phyloP scores from a whole-genome alignment of 2,888 invertebrate species.

The Megalurothrips usitatus region DNA sequence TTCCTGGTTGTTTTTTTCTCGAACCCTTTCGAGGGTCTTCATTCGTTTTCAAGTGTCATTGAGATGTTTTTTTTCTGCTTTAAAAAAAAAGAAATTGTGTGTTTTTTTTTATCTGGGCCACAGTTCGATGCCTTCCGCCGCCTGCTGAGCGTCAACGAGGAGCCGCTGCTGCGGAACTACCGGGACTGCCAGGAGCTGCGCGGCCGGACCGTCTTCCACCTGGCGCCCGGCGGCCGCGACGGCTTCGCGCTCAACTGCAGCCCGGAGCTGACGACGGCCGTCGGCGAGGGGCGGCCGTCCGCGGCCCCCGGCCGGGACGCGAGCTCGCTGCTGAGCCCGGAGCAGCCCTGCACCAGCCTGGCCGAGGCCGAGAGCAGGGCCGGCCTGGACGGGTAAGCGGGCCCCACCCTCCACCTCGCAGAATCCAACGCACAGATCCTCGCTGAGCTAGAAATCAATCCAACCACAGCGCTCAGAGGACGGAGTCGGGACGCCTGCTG shows the following conservation, averaged over 20 bases:
- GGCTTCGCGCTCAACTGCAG: neutral
- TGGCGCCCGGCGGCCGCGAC: neutral
- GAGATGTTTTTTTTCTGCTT: too few relatives aligned
- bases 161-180: slow-evolving; percentile 14
- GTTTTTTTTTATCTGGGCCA: too few relatives aligned
- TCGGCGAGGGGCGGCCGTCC: neutral
- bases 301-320: neutral
- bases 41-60: too few relatives aligned
- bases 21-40: too few relatives aligned
- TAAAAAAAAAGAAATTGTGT: too few relatives aligned
- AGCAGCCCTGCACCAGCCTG: neutral
- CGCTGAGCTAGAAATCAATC: too few relatives aligned
- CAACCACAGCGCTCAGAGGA: neutral
- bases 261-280: neutral
- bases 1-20: too few relatives aligned
- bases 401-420: too few relatives aligned
- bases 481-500: neutral
- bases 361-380: neutral
- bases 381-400: neutral
- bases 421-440: too few relatives aligned
- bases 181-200: neutral
- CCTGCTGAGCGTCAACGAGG: slow-evolving; percentile 1
- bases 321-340: neutral
- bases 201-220: neutral
- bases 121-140: neutral